Conservation (phyloP, 2,113 vertebrate species). For the Furnarius figulus region DNA sequence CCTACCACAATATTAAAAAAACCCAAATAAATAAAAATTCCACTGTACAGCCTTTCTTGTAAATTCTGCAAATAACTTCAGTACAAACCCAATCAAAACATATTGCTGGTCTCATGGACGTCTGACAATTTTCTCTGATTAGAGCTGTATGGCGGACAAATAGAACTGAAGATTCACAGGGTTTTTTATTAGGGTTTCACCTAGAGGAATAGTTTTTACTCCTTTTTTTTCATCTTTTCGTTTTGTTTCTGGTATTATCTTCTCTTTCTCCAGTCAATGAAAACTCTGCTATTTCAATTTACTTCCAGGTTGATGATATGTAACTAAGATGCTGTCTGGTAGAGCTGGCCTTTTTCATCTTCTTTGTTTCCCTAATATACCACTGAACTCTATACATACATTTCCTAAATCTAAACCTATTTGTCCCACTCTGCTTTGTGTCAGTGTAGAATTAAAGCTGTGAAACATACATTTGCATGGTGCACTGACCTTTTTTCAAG, state of each 20-base stretch:
- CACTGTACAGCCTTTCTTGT: background rate
- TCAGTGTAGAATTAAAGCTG: background rate
- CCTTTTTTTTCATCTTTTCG: background rate
- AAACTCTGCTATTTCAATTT: background rate
- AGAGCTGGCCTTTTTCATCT: background rate
- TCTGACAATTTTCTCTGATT: background rate
- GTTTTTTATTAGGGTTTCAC: background rate
- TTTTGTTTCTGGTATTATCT: background rate
- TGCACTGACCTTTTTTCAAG: background rate
- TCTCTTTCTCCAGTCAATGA: background rate
- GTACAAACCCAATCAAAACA: background rate
- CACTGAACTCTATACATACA: background rate
- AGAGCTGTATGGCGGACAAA: background rate
- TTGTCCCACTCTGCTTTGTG: background rate
- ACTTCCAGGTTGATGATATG: background rate
- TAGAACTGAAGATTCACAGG: background rate
- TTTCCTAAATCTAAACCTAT: background rate
- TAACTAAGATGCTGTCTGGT: background rate
- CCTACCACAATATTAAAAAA: background rate
- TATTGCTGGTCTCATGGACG: background rate
- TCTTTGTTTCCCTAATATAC: background rate
- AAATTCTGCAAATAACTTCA: background rate
- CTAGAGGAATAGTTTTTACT: background rate
- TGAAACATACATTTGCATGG: background rate
- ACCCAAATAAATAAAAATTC: background rate